Base-by-base conservation (phyloP, 2,888 invertebrate genomes). In the Gonocerus acuteangulatus region DNA sequence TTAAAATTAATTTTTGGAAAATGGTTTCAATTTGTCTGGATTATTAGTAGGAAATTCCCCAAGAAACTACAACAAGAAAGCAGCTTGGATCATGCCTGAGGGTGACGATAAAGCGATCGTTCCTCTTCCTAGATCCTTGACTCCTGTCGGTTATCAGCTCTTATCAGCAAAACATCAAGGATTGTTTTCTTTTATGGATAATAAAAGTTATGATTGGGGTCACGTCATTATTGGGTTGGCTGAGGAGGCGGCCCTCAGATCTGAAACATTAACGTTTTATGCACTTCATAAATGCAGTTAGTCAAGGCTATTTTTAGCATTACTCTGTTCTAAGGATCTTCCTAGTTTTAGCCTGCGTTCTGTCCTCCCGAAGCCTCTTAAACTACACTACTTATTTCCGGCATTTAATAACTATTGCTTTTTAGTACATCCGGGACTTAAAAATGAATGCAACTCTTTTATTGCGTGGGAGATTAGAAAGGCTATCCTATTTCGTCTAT, bases 171-270 rank as follows among this genome's bases (percentile, higher is more conserved):
- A 2, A 34, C 36, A 22, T 23, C 54, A 42, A 16, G 23, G 23
- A 23, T 22, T 16, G 7, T 42, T 54, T 54, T 54, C 36, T 54
- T 54, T 36, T 52, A 32, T 22, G 51, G 15, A 34, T 48, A 58
- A 52, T 56, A 49, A 58, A 60, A 61, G 42, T 42, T 48, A 32
- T 52, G 48, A 60, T 52, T 47, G 45, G 3, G 34, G 15, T n/a
- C 58, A 51, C 23, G 63, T 45, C 36, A 59, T 39, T 39, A 54
- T 42, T n/a, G 15, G 51, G 19, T 32, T 36, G 19, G 1, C 32
- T 11, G n/a, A n/a, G n/a, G n/a, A 34, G 34, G 34, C 13, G 32
- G 15, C 39, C 15, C 39, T n/a, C 18, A 23, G 39, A 13, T 22
- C 36, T 16, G 59, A 19, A 48, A 44, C 15, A 44, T 9, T 11